These are phyloP conservation scores for Cygnus atratus DNA, from an alignment of 2,113 vertebrate genomes.

Conservation along the genomic window DNA sequence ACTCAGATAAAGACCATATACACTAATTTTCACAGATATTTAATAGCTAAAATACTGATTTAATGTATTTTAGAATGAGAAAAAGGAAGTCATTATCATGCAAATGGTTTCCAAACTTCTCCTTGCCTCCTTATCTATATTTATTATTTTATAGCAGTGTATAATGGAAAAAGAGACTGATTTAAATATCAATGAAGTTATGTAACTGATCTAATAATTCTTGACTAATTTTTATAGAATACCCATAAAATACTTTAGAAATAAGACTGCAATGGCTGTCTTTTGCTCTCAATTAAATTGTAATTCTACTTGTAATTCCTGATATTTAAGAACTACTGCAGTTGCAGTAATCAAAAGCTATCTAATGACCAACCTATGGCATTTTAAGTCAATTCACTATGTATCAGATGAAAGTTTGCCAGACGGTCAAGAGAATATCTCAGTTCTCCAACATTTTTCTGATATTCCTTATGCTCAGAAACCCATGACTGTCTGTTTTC, in stretches of 20 bases:
- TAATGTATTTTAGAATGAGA: not conserved
- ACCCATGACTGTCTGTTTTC: not conserved
- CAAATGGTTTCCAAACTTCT: not conserved
- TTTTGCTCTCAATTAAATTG: not conserved
- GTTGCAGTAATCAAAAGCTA: not conserved
- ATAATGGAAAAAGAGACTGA: not conserved
- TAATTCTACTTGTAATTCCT: not conserved
- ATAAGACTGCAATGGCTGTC: not conserved
- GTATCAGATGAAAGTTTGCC: not conserved
- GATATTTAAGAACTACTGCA: not conserved
- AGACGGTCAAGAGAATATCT: not conserved
- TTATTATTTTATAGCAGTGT: not conserved
- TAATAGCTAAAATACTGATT: not conserved
- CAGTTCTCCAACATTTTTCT: not conserved
- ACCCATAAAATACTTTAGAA: not conserved
- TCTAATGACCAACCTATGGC: not conserved
- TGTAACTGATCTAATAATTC: not conserved
- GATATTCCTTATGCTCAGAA: not conserved
- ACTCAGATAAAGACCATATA: not conserved
- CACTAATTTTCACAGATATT: not conserved
- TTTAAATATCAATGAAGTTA: not conserved
- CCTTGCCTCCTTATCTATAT: not conserved
- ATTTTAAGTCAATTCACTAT: not conserved
- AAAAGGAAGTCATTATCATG: not conserved
- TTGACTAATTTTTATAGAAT: not conserved